These are phyloP conservation scores for Nasonia longicornis DNA, from an alignment of 1,140 invertebrate species.

Conservation along the genomic window DNA sequence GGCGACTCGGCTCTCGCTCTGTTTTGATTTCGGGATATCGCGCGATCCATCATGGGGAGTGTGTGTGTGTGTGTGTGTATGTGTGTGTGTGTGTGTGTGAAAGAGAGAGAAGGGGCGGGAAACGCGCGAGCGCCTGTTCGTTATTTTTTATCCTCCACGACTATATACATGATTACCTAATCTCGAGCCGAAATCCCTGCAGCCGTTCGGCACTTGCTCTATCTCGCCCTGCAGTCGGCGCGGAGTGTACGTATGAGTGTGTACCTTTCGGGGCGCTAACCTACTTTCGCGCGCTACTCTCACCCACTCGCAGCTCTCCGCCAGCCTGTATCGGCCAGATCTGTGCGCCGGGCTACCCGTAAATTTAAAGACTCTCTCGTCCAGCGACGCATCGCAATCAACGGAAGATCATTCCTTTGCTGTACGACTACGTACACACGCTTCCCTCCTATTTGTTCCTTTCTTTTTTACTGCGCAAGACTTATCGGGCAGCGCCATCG, in stretches of 20 bases:
- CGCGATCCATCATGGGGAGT: background rate
- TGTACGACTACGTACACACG: background rate
- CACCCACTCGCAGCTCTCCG: too few species aligned
- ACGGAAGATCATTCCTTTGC: constrained; percentile 12
- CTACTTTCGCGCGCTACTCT: background rate
- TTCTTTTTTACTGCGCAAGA: background rate
- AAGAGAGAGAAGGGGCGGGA: background rate
- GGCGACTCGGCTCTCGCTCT: background rate
- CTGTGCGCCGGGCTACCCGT: constrained; percentile 7
- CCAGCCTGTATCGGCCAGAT: constrained; percentile 16
- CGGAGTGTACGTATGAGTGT: background rate
- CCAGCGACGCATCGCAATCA: constrained; percentile 35
- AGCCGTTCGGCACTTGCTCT: constrained; percentile 14
- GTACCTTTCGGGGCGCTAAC: background rate
- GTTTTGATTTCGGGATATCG: background rate
- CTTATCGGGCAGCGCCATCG: too few species aligned
- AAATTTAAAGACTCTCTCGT: constrained; percentile 29
- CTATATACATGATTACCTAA: constrained; percentile 7
- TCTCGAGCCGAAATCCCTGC: constrained; percentile 9
- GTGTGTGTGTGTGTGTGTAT: background rate
- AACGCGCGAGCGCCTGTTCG: background rate
- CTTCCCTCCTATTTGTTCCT: background rate
- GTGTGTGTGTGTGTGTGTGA: background rate
- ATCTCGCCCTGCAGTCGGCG: background rate
- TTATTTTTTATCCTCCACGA: background rate